A percentile compares a stretch with the other conserved stretches of the same genome.
These are phyloP conservation scores for Sarcophaga rosellei DNA, from an alignment of 2,888 invertebrate species.

Conservation along the genomic window DNA sequence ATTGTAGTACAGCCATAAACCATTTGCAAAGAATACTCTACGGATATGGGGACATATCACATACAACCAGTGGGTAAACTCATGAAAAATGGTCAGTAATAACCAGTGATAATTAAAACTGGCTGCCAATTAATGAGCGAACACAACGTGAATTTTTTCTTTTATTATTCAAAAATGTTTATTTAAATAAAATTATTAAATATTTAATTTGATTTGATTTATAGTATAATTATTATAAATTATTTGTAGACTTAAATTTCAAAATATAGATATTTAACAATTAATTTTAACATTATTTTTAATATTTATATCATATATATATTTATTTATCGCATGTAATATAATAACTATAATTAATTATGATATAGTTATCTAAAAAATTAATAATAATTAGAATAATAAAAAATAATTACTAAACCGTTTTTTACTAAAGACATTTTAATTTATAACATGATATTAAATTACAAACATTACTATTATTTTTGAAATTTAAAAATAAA, in stretches of 20 bases:
- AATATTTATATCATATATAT: background rate
- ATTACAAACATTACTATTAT: background rate
- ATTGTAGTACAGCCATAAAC: too few relatives aligned
- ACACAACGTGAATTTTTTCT: slow-evolving; percentile 2
- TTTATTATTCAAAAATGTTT: slow-evolving; percentile 12
- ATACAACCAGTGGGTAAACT: too few relatives aligned
- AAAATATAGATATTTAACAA: background rate
- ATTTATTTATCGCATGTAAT: background rate
- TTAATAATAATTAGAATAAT: slow-evolving; percentile 26
- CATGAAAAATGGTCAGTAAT: too few relatives aligned
- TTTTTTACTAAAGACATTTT: background rate
- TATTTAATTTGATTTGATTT: slow-evolving; percentile 3
- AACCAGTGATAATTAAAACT: too few relatives aligned
- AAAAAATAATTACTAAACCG: slow-evolving; percentile 42
- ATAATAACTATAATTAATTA: background rate
- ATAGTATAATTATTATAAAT: background rate
- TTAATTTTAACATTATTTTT: background rate
- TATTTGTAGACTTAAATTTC: slow-evolving; percentile 9
- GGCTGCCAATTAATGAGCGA: too few relatives aligned
- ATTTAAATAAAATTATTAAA: slow-evolving; percentile 27
- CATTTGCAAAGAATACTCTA: too few relatives aligned
- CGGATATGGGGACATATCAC: too few relatives aligned
- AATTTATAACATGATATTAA: slow-evolving; percentile 18
- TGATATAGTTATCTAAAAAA: background rate
- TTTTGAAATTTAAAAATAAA: background rate